Conservation (phyloP, 2,113 vertebrate species). For the Sturnus vulgaris region DNA sequence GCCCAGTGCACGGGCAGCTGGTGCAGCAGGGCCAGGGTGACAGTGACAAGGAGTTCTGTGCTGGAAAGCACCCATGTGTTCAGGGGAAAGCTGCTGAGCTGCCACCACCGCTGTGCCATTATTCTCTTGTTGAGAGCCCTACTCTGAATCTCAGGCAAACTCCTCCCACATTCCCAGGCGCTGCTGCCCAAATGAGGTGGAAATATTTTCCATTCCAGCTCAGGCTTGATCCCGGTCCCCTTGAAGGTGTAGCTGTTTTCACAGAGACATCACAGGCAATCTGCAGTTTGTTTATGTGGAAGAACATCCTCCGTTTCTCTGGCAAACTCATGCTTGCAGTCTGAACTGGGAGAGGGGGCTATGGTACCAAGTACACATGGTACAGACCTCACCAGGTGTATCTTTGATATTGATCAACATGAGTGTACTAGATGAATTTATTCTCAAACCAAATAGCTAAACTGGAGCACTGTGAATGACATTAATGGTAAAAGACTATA, state of each 20-base stretch:
- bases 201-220: not conserved
- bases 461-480: not conserved
- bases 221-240: not conserved
- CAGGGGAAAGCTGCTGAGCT: not conserved
- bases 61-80: fast-evolving
- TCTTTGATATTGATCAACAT: not conserved
- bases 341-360: not conserved
- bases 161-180: fast-evolving
- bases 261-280: not conserved
- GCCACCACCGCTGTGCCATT: fast-evolving
- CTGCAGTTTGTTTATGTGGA: not conserved
- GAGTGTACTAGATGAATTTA: not conserved
- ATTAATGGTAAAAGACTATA: not conserved
- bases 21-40: not conserved
- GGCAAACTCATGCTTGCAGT: not conserved
- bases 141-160: not conserved
- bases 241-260: not conserved
- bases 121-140: not conserved
- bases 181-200: not conserved
- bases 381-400: not conserved
- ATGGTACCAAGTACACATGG: not conserved
- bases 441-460: not conserved
- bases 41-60: not conserved
- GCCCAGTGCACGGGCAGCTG: fast-evolving
- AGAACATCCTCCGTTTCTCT: not conserved